phyloP scores from a whole-genome alignment of 2,113 vertebrate species.

The Onychorhynchus coronatus region DNA sequence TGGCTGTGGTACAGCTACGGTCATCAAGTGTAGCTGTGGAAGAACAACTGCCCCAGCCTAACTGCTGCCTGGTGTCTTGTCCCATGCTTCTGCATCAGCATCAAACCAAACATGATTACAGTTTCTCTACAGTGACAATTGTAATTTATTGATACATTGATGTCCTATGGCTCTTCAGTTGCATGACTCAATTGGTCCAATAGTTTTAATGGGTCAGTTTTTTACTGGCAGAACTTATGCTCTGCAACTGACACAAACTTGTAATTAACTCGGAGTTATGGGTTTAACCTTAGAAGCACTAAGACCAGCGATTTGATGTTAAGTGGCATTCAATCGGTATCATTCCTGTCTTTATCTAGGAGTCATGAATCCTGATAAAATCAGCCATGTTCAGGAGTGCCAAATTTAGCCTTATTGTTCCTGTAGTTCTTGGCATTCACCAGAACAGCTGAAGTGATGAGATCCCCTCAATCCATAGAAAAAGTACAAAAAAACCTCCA shows the following conservation, averaged over 20 bases:
- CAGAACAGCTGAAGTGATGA: not conserved
- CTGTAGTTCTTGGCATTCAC: not conserved
- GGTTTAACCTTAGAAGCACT: not conserved
- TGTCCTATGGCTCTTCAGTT: not conserved
- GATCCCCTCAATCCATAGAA: not conserved
- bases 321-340: not conserved
- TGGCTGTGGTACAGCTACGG: not conserved
- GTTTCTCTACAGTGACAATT: not conserved
- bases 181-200: not conserved
- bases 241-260: not conserved
- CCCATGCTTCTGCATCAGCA: rapidly evolving
- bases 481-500: rapidly evolving
- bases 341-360: not conserved
- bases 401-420: not conserved
- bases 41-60: not conserved
- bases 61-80: not conserved
- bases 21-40: rapidly evolving
- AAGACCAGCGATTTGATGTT: not conserved
- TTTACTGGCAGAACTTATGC: not conserved
- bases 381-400: not conserved
- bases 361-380: not conserved
- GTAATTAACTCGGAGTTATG: not conserved
- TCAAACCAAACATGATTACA: not conserved
- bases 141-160: not conserved
- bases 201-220: not conserved